Conservation (phyloP, 1,140 invertebrate species). For the Drosophila setifemur region DNA sequence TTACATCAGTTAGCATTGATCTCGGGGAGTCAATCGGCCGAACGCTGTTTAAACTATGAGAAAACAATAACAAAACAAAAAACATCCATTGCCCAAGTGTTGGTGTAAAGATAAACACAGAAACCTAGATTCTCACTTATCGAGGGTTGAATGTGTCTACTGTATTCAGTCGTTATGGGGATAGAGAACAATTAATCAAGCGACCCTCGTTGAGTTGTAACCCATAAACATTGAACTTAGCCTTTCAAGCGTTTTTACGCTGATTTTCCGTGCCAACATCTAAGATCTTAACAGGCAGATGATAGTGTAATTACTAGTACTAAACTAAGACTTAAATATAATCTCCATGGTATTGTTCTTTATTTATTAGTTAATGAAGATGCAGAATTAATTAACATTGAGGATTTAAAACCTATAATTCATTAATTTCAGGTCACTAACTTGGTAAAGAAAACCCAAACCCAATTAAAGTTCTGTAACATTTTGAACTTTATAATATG, state of each 20-base stretch:
- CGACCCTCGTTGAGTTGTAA: background rate
- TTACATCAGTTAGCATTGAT: conserved; percentile 56
- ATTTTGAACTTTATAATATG: too few relatives aligned
- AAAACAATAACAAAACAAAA: conserved; percentile 19
- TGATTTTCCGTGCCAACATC: conserved; percentile 4
- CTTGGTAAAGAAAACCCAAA: too few relatives aligned
- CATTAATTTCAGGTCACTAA: too few relatives aligned
- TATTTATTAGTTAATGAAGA: too few relatives aligned
- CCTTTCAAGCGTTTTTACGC: conserved; percentile 3
- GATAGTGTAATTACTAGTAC: background rate
- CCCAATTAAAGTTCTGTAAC: too few relatives aligned
- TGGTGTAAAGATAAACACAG: conserved; percentile 16
- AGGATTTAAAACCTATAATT: too few relatives aligned
- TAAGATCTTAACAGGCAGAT: background rate
- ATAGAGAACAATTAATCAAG: background rate
- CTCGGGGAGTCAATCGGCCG: conserved; percentile 46
- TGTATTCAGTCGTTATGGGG: background rate
- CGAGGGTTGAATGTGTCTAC: background rate
- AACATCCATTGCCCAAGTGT: background rate
- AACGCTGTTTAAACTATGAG: background rate
- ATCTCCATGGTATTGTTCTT: too few relatives aligned
- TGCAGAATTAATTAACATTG: too few relatives aligned
- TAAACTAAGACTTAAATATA: background rate
- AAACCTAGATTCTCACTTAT: conserved; percentile 17
- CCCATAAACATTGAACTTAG: conserved; percentile 2